phyloP scores from a whole-genome alignment of 2,113 vertebrate species.

The Erinaceus europaeus region DNA sequence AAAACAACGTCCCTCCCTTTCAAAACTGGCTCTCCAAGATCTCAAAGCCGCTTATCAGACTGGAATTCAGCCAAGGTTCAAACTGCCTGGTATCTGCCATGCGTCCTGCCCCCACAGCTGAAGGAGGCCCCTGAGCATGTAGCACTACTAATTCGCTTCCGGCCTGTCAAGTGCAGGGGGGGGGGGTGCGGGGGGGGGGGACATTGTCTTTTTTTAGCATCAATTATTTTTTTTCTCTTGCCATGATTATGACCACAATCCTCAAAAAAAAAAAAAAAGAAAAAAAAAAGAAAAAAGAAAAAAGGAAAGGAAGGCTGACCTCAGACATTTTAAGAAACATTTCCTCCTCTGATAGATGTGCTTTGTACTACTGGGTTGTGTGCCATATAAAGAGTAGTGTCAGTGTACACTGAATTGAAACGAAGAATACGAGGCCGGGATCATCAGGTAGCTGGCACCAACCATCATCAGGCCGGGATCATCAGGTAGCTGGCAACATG shows the following conservation, averaged over 20 bases:
- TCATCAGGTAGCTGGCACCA: not conserved
- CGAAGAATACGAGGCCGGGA: not conserved
- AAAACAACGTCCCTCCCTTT: not conserved
- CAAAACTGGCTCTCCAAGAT: conserved; percentile 52
- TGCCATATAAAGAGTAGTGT: not conserved
- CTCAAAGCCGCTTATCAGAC: conserved; percentile 37
- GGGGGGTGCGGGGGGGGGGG: not conserved
- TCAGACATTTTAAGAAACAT: not conserved
- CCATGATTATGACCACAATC: not conserved
- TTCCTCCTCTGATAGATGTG: not conserved
- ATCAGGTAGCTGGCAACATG: not conserved
- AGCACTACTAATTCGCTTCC: not conserved
- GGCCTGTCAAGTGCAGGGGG: not conserved
- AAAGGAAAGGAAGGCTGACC: conserved; percentile 9
- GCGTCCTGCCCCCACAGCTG: not conserved
- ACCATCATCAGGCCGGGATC: not conserved
- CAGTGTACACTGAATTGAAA: not conserved
- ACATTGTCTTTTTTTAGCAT: conserved; percentile 10
- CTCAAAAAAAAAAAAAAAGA: no score
- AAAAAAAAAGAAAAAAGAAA: conserved; percentile 37
- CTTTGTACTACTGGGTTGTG: not conserved
- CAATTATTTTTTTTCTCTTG: not conserved
- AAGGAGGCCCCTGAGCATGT: not conserved
- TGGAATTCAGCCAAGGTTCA: conserved; percentile 11
- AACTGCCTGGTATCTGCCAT: not conserved